A percentile compares a stretch with the other conserved stretches of the same genome.
Conservation (phyloP, 2,888 invertebrate species). For the Cantharis lateralis region DNA sequence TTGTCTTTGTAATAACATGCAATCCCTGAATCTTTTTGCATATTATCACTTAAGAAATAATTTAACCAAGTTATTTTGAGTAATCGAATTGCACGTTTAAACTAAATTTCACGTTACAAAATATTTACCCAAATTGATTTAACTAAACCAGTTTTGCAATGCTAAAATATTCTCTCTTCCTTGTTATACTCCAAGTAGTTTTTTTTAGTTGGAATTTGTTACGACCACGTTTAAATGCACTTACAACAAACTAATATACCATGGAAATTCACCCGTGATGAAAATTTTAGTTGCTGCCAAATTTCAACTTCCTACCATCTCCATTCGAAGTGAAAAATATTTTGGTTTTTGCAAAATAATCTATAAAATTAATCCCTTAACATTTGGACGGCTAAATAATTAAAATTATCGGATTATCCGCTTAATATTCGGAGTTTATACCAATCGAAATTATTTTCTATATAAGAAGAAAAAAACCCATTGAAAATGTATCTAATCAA, state of each 20-base stretch:
- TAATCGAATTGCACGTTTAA: not conserved
- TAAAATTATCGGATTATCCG: no score
- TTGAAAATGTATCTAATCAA: no score
- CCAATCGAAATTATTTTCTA: not conserved
- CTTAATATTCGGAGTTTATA: not conserved
- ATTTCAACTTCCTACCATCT: no score
- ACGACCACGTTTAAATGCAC: not conserved
- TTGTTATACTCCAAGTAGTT: not conserved
- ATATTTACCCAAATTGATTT: not conserved
- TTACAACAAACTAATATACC: not conserved
- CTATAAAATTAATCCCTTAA: no score
- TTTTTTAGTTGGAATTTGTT: not conserved
- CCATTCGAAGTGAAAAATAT: no score
- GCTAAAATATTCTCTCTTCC: not conserved
- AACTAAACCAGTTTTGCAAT: not conserved
- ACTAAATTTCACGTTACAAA: not conserved
- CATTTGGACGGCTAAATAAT: no score
- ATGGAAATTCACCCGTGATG: not conserved
- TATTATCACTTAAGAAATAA: not conserved
- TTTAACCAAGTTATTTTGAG: not conserved
- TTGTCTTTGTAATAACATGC: conserved; percentile 41
- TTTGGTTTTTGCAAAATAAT: no score
- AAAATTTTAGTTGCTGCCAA: not conserved
- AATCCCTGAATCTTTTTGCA: conserved; percentile 43
- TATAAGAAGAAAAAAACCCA: not conserved